These are phyloP conservation scores for Cynodonichthys magdalenae DNA, from an alignment of 2,797 vertebrate species.

Conservation along the genomic window DNA sequence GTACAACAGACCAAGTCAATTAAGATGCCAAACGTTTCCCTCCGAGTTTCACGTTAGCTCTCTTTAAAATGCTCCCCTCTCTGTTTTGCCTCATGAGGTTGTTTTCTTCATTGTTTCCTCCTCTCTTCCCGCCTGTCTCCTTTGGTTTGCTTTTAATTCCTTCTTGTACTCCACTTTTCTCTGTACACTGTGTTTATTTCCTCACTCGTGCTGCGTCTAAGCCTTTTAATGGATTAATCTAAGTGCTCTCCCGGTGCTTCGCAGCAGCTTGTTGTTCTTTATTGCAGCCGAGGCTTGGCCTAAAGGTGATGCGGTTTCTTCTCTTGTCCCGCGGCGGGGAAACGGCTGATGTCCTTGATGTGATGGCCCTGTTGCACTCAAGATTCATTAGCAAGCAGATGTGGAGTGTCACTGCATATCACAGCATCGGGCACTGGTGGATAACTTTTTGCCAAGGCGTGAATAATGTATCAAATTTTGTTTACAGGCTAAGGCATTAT, in stretches of 20 bases:
- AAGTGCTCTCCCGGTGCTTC: conserved; percentile 66
- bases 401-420: conserved; percentile 58
- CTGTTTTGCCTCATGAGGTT: conserved; percentile 28
- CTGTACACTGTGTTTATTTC: conserved; percentile 53
- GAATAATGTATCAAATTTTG: conserved; percentile 70
- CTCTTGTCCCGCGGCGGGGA: conserved; percentile 41
- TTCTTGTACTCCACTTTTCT: conserved; percentile 45
- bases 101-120: conserved; percentile 31
- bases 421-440: conserved; percentile 50
- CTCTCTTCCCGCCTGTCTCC: conserved; percentile 32
- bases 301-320: conserved; percentile 37
- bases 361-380: conserved; percentile 45
- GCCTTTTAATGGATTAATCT: conserved; percentile 69
- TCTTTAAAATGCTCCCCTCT: conserved; percentile 14
- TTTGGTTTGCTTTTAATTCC: conserved; percentile 60
- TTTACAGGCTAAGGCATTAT: conserved; percentile 58
- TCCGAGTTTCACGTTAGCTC: background rate
- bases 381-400: conserved; percentile 69
- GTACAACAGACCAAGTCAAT: conserved; percentile 14
- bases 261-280: conserved; percentile 69
- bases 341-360: conserved; percentile 62
- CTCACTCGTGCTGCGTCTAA: conserved; percentile 47
- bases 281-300: conserved; percentile 55
- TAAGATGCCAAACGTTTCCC: conserved; percentile 13
- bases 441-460: conserved; percentile 56